Percentiles rank a stretch among this genome's conserved stretches.
Evolutionary conservation across 2,797 vertebrate genomes (phyloP).

Genomic region (Lepus townsendii): DNA sequence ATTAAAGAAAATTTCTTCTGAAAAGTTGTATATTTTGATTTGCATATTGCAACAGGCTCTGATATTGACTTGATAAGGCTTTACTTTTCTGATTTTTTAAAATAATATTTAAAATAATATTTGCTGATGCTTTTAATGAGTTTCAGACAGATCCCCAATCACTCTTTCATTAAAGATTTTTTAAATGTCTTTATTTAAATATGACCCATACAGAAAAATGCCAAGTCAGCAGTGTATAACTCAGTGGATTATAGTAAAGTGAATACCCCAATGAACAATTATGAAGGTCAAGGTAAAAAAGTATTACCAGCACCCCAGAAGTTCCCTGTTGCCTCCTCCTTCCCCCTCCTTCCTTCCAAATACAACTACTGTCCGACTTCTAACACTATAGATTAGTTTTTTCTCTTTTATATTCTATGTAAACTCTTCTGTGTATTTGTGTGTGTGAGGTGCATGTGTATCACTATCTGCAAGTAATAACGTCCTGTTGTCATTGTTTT

Average conservation of each 20-base stretch:
- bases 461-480: not conserved
- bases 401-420: not conserved
- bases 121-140: slow-evolving; percentile 14
- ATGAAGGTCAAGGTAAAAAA: slow-evolving; percentile 10
- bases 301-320: not conserved
- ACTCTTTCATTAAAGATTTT: slow-evolving; percentile 26
- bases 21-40: slow-evolving; percentile 49
- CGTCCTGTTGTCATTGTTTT: not conserved
- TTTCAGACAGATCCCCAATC: not conserved
- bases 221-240: not conserved
- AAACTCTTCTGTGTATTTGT: not conserved
- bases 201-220: slow-evolving; percentile 21
- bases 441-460: not conserved
- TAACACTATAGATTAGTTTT: not conserved
- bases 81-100: slow-evolving; percentile 48
- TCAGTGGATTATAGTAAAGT: slow-evolving; percentile 22
- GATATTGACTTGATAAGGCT: slow-evolving; percentile 20
- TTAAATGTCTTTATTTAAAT: not conserved
- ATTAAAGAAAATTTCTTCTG: slow-evolving; percentile 49
- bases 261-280: not conserved
- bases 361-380: not conserved
- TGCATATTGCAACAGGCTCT: not conserved
- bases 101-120: slow-evolving; percentile 1
- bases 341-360: not conserved
- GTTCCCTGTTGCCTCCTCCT: not conserved